A percentile compares a stretch with the other conserved stretches of the same genome.
Evolutionary conservation across 2,888 invertebrate genomes (phyloP).

Genomic region (Agrotis segetum): DNA sequence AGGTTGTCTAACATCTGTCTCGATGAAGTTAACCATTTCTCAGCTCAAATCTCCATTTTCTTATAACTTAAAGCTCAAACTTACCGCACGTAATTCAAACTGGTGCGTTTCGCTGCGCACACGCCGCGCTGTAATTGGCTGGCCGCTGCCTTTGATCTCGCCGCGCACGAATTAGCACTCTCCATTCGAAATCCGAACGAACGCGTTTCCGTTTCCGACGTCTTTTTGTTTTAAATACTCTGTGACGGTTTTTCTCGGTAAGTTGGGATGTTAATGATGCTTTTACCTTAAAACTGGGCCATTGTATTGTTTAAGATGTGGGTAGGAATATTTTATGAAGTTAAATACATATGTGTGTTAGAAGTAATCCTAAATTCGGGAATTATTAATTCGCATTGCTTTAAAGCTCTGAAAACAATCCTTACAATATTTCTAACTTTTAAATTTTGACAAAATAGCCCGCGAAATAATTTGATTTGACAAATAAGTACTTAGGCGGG

Average conservation of each 20-base stretch:
- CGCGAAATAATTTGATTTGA: no score
- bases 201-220: constrained; percentile 80
- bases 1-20: no score
- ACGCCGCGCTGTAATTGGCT: constrained; percentile 82
- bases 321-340: constrained; percentile 20
- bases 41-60: not conserved
- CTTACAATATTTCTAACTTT: no score
- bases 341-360: not conserved
- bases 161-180: constrained; percentile 84
- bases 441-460: no score
- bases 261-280: constrained; percentile 45
- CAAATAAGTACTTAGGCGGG: no score
- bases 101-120: constrained; percentile 83
- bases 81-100: constrained; percentile 71
- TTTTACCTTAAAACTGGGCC: constrained; percentile 53
- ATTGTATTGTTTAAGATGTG: constrained; percentile 26
- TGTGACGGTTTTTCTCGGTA: constrained; percentile 59
- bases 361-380: not conserved
- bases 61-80: constrained; percentile 49
- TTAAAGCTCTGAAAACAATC: no score
- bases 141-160: constrained; percentile 83
- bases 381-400: no score
- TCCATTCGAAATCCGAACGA: constrained; percentile 76
- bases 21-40: no score
- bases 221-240: constrained; percentile 64